Base-by-base conservation (phyloP, 2,113 vertebrate genomes). In the Corapipo altera region DNA sequence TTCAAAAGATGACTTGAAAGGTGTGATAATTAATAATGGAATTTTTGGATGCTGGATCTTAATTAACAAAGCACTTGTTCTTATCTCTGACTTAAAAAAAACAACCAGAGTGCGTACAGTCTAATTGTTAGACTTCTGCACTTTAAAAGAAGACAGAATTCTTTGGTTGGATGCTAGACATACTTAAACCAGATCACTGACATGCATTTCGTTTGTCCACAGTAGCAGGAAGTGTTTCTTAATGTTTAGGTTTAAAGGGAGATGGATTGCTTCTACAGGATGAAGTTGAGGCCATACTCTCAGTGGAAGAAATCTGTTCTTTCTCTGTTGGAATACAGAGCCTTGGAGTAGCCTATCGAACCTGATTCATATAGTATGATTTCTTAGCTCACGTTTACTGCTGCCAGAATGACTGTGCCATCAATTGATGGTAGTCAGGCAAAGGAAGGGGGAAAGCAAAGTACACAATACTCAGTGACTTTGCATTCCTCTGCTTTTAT, bases 41-140 rank as follows among this genome's bases (percentile, higher is more conserved):
- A 58, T 95, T 95, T 59, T 70, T 62, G 69, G 59, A 79, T 88
- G 49, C n/a, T 94, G 51, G 8, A 79, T 37, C 62, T 95, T 95
- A 96, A 96, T 97, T 96, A 95, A 70, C 75, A 85, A 73, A 91
- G 61, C 52, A 83, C 1, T n/a, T 54, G 10, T 51, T 79, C 51
- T 79, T 86, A 39, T 76, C 27, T 55, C 51, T 74, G 39, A 11
- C 72, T 75, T 27, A 55, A 67, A 51, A 48, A 74, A 4, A 49
- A 5, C 13, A 4, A 13, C 15, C 13, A 64, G 76, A 83, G 44
- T 26, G 15, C 18, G 52, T 61, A 24, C 28, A 59, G 32, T 30
- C 35, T 91, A 85, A 84, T 62, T 92, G 76, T 77, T 52, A 88
- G 74, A 64, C 30, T 91, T 72, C 51, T 57, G 24, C 9, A 9